Evolutionary conservation across 2,888 invertebrate species (phyloP), one percentile per base, ranked within the genome.

Genomic region (Mimachlamys varia): DNA sequence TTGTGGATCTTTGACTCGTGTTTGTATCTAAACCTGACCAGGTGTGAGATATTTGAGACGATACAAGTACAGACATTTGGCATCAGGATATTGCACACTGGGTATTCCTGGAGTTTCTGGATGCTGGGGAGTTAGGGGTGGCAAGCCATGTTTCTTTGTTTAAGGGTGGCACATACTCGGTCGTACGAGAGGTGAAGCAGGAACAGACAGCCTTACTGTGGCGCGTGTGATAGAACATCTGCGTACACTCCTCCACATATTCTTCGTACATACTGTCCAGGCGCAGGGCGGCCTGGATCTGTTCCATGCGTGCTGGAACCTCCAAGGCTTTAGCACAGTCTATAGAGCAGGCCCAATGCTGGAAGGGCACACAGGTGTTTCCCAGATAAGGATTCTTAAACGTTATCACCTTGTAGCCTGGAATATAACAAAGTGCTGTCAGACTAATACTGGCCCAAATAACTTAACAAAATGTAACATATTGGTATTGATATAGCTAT

Each of bases 331-430:
- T 95, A 19, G 97, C 97, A 95, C 97, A 97, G 33, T 95, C 94
- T 87, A 95, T 91, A 5, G 96, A 96, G 93, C 97, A 97, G 0
- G 97, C 97, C 97, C 97, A 97, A 94, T 97, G 97, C 92, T 97
- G 97, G 94, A 97, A 97, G 62, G 97, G 97, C 55, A 97, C 97
- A 95, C 97, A 97, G 0, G 97, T 97, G 95, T 97, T 97, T 12
- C 97, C 97, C 62, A 97, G 94, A 93, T 97, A 97, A 0, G 97
- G 97, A 92, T 97, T 97, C 94, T 97, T 96, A 94, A 97, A 97
- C 5, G 97, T 97, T 91, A 97, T 97, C 91, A 97, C 97, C 93
- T 97, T 97, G 94, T 96, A 97, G 88, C 97, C 97, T 97, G 94
- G 62, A 94, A 94, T 89, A 19, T 53, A 76, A 87, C 33, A 49